Evolutionary conservation across 2,113 vertebrate species (phyloP).

Genomic region (Mystacornis crossleyi): DNA sequence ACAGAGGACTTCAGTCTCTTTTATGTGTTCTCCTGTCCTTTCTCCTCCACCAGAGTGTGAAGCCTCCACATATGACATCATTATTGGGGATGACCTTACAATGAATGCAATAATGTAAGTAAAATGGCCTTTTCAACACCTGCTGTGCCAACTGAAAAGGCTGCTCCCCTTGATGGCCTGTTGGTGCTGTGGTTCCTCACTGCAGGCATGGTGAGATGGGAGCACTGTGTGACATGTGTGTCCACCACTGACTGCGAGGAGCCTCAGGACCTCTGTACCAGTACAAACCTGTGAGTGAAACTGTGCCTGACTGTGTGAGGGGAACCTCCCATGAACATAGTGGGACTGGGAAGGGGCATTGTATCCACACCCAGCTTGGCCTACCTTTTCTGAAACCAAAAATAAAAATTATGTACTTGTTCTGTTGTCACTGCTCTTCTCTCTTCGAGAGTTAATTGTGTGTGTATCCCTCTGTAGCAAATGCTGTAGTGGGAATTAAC

Average conservation of each 20-base stretch:
- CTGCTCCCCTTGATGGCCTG: neutral
- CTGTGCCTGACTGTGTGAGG: neutral
- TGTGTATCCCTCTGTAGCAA: neutral
- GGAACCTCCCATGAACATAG: neutral
- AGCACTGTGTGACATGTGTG: accelerated
- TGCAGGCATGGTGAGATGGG: neutral
- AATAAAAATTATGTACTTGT: neutral
- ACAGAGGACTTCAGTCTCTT: neutral
- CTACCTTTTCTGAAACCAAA: neutral
- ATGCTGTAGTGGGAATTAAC: neutral
- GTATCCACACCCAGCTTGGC: accelerated
- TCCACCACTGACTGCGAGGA: neutral
- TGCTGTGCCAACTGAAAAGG: neutral
- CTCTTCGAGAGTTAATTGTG: neutral
- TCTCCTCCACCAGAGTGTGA: neutral
- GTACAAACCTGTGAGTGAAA: neutral
- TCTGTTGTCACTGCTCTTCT: neutral
- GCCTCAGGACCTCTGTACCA: neutral
- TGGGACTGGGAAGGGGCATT: neutral
- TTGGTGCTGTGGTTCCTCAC: neutral
- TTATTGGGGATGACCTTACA: neutral
- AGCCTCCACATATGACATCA: neutral
- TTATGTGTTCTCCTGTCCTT: neutral
- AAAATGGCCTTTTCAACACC: neutral
- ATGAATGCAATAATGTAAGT: neutral